Base-by-base conservation (phyloP, 2,113 vertebrate species). In the Zosterops pallidus region DNA sequence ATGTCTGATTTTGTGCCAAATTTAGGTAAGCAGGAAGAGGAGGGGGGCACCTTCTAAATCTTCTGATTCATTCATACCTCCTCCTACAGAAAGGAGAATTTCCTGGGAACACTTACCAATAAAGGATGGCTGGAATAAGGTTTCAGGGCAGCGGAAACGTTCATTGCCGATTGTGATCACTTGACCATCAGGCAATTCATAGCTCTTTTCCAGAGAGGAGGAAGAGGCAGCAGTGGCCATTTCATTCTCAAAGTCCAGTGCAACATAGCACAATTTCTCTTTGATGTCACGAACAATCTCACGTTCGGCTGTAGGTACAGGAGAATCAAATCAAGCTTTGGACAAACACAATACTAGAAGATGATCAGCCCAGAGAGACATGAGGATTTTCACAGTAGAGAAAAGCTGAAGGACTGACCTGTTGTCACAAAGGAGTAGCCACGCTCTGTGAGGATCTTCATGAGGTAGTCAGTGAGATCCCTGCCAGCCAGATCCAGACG, bases 201-300 rank as follows among this genome's bases (percentile, higher is more conserved):
- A 99, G 97, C 99, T 99, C 96, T 99, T 99, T 96, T 99, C 99
- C 98, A 99, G 94, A 77, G 99, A 99, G 74, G 99, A 99, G 13
- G 99, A 99, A 79, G 99, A 99, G 35, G 99, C 99, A 80, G 99
- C 99, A 15, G 99, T 99, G 87, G 99, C 99, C 99, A 99, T 99
- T 97, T 99, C 99, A 83, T 99, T 99, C 97, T 99, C 99, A 95
- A 99, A 99, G 98, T 99, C 99, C 98, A 99, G 95, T 41, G 99
- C 99, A 15, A 99, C 99, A 23, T 99, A 99, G 95, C 99, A 99
- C 95, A 99, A 88, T 77, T 99, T 99, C 96, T 99, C 99, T 94
- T 99, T 99, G 96, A 99, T 99, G 94, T 99, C 99, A 76, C 99
- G 98, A 75, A 99, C 99, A 92, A 99, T 99, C 97, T 99, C 99